phyloP scores from a whole-genome alignment of 1,140 invertebrate species.

The Heterodera carotae region DNA sequence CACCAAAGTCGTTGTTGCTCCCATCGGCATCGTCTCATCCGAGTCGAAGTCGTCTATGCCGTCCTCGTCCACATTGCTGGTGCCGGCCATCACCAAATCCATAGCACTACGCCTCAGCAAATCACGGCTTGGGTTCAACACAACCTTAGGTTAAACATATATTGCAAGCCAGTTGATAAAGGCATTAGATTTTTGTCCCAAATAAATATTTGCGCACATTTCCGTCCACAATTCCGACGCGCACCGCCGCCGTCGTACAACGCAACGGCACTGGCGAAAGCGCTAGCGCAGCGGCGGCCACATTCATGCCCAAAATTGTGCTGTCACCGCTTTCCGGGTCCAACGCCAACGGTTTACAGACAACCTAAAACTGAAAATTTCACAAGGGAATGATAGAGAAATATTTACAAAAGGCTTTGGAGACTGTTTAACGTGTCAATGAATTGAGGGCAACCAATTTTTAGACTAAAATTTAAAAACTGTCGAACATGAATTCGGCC shows the following conservation, averaged over 20 bases:
- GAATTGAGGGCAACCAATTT: neutral
- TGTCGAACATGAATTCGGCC: slow-evolving; percentile 77
- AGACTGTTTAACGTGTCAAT: no score
- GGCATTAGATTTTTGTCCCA: neutral
- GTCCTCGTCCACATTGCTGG: slow-evolving; percentile 66
- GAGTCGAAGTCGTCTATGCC: neutral
- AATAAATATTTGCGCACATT: slow-evolving; percentile 40
- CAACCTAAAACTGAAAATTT: slow-evolving; percentile 71
- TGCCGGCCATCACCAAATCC: slow-evolving; percentile 83
- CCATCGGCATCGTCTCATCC: neutral
- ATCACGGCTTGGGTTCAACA: slow-evolving; percentile 57
- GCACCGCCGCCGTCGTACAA: slow-evolving; percentile 88
- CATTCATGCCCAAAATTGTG: slow-evolving; percentile 89
- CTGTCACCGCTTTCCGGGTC: slow-evolving; percentile 81
- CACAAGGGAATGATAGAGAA: slow-evolving; percentile 19
- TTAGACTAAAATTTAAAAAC: neutral
- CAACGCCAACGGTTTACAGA: slow-evolving; percentile 89
- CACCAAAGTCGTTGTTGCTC: neutral
- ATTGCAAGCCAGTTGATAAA: neutral
- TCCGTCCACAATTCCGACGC: slow-evolving; percentile 77
- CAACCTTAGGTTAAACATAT: slow-evolving; percentile 30
- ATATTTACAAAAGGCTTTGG: no score
- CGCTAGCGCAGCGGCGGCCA: slow-evolving; percentile 86
- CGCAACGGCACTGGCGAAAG: slow-evolving; percentile 96
- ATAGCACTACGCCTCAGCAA: slow-evolving; percentile 74